Conservation (phyloP, 2,888 invertebrate species). For the Habroteleia sp. region DNA sequence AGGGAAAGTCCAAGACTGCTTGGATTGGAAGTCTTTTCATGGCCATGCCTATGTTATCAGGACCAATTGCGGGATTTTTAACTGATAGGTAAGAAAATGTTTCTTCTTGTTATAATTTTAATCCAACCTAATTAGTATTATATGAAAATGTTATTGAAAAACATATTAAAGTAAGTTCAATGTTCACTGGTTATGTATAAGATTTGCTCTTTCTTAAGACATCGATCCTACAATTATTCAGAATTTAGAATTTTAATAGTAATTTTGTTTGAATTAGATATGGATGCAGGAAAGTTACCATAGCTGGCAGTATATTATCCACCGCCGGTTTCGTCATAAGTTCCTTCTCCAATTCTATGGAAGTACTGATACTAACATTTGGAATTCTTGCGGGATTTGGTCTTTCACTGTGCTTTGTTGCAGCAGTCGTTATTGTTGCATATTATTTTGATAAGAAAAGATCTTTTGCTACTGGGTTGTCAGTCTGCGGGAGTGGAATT, state of each 20-base stretch:
- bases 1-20: slow-evolving; percentile 92
- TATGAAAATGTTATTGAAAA: too few relatives aligned
- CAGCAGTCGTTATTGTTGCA: slow-evolving; percentile 94
- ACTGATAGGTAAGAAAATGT: slow-evolving; percentile 85
- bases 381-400: slow-evolving; percentile 93
- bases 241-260: too few relatives aligned
- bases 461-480: slow-evolving; percentile 92
- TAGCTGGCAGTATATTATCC: slow-evolving; percentile 89
- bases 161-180: too few relatives aligned
- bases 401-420: slow-evolving; percentile 92
- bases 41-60: slow-evolving; percentile 93
- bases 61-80: slow-evolving; percentile 91
- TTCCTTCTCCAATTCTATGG: slow-evolving; percentile 88
- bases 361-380: slow-evolving; percentile 90
- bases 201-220: too few relatives aligned
- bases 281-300: slow-evolving; percentile 90
- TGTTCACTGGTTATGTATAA: too few relatives aligned
- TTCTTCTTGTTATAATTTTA: too few relatives aligned
- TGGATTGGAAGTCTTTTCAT: slow-evolving; percentile 95
- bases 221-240: too few relatives aligned
- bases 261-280: slow-evolving; percentile 78
- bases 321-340: slow-evolving; percentile 89
- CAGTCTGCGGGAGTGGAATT: slow-evolving; percentile 93
- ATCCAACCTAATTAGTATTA: too few relatives aligned
- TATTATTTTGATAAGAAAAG: slow-evolving; percentile 93